Conservation (phyloP, 1,140 invertebrate species). For the Agrypnia vestita region DNA sequence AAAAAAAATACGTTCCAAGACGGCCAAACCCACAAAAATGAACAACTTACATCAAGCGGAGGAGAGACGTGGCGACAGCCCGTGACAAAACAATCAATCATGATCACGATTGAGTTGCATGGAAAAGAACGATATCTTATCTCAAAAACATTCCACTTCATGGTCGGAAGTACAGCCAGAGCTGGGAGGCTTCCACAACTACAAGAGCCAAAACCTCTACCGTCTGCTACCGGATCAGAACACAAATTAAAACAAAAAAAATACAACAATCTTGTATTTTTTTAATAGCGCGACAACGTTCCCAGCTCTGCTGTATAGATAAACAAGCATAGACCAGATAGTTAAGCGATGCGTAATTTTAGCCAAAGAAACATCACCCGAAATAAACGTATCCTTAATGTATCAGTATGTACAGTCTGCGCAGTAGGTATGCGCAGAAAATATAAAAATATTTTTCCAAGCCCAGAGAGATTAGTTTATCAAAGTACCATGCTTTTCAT, state of each 20-base stretch:
- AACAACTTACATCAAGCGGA: constrained; percentile 72
- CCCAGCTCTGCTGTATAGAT: constrained; percentile 3
- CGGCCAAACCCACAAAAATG: constrained; percentile 60
- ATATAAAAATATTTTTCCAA: constrained; percentile 20
- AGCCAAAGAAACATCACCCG: constrained; percentile 24
- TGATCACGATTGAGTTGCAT: constrained; percentile 59
- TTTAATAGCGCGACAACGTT: neutral
- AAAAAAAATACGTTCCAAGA: constrained; percentile 4
- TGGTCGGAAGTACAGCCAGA: constrained; percentile 30
- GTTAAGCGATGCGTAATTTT: constrained; percentile 40
- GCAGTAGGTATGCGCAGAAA: neutral
- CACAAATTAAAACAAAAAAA: neutral
- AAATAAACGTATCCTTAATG: constrained; percentile 8
- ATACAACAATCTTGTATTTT: neutral
- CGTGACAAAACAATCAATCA: constrained; percentile 67
- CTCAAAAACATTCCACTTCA: constrained; percentile 55
- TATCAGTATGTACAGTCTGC: constrained; percentile 13
- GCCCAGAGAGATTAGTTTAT: neutral
- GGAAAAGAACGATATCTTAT: constrained; percentile 60
- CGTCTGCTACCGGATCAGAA: neutral
- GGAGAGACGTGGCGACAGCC: constrained; percentile 66
- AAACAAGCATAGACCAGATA: constrained; percentile 36
- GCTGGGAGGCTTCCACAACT: constrained; percentile 7
- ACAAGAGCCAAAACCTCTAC: neutral
- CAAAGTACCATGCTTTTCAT: constrained; percentile 11